These are phyloP conservation scores for Rhamphomyia laevipes DNA, from an alignment of 2,888 invertebrate genomes.

Conservation along the genomic window DNA sequence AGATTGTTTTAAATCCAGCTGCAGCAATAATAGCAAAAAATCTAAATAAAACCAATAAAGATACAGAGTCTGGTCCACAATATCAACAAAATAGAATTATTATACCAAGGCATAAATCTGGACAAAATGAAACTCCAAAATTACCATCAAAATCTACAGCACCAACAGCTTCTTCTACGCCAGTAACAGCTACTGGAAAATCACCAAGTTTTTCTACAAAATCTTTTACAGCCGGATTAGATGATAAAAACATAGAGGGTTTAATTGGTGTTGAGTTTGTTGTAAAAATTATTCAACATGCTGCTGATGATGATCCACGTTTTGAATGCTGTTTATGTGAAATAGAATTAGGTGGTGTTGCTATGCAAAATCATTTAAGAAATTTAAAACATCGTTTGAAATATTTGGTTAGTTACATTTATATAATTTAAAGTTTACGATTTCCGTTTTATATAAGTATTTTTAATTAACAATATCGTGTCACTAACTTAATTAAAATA, in stretches of 20 bases:
- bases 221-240: conserved; percentile 13
- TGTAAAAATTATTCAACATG: conserved; percentile 54
- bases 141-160: neutral
- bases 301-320: conserved; percentile 50
- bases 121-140: neutral
- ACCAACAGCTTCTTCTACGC: neutral
- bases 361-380: conserved; percentile 65
- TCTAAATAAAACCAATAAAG: neutral
- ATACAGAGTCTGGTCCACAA: neutral
- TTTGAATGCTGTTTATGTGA: conserved; percentile 68
- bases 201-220: conserved; percentile 18
- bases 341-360: conserved; percentile 61
- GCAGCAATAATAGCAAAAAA: neutral
- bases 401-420: conserved; percentile 45
- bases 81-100: neutral
- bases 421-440: neutral
- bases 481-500: neutral
- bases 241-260: conserved; percentile 22
- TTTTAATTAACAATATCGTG: neutral
- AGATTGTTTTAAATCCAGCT: conserved; percentile 6
- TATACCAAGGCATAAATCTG: neutral
- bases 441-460: neutral
- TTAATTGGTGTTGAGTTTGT: conserved; percentile 66
- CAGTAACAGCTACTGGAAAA: neutral
- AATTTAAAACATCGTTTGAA: conserved; percentile 63